Conservation (phyloP, 1,140 invertebrate genomes). For the Coboldia fuscipes region DNA sequence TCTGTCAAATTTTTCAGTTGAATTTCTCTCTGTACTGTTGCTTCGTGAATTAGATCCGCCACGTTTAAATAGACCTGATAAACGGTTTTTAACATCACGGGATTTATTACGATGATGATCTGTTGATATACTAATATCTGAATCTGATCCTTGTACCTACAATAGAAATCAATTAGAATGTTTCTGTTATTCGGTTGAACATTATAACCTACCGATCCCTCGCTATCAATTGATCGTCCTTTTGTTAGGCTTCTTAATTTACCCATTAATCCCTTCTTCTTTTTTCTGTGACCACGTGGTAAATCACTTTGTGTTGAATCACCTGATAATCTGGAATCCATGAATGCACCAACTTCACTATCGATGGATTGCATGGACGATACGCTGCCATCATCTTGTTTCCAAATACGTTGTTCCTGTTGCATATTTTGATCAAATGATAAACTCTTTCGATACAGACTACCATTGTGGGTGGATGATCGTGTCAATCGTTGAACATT, state of each 20-base stretch:
- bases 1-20: constrained; percentile 9
- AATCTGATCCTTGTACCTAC: constrained; percentile 45
- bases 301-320: constrained; percentile 70
- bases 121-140: constrained; percentile 49
- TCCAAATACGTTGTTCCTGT: constrained; percentile 30
- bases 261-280: constrained; percentile 59
- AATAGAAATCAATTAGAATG: neutral
- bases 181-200: neutral
- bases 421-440: constrained; percentile 50
- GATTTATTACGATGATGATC: constrained; percentile 34
- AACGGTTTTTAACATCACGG: constrained; percentile 53
- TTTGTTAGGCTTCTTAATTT: constrained; percentile 72
- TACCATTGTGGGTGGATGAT: constrained; percentile 25
- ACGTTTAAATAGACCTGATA: constrained; percentile 64
- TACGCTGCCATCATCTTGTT: constrained; percentile 52
- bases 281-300: constrained; percentile 48
- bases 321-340: constrained; percentile 44
- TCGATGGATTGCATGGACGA: constrained; percentile 59
- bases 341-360: constrained; percentile 25
- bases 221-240: constrained; percentile 24
- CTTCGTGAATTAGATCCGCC: constrained; percentile 17
- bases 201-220: constrained; percentile 14
- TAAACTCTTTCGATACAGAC: constrained; percentile 45
- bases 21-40: constrained; percentile 13
- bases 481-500: constrained; percentile 20